Percentiles rank a stretch among this genome's conserved stretches.
These are phyloP conservation scores for Alouatta caraya DNA, from an alignment of 2,797 vertebrate species.

Conservation along the genomic window DNA sequence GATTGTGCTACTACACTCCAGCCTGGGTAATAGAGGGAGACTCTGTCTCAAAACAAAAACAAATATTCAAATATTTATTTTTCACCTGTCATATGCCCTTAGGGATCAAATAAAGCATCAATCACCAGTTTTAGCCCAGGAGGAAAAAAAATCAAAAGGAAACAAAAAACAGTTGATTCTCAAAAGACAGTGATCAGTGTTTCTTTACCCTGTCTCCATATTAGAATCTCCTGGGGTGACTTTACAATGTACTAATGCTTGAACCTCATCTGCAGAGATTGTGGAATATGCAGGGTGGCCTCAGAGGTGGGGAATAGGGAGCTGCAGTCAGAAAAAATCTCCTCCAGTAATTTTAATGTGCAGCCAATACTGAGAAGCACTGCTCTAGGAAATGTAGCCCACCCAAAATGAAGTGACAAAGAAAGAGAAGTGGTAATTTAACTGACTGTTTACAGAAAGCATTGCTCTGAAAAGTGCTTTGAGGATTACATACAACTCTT, in stretches of 20 bases:
- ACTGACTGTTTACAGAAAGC: slow-evolving; percentile 22
- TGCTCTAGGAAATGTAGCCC: neutral
- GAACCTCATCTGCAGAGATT: neutral
- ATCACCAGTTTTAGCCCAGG: neutral
- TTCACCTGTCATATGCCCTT: neutral
- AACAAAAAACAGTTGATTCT: neutral
- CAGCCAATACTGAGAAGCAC: neutral
- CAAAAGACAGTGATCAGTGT: neutral
- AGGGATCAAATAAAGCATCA: neutral
- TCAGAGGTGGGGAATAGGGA: neutral
- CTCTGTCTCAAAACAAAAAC: neutral
- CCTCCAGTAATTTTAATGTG: neutral
- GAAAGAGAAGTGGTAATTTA: neutral
- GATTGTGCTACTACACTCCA: neutral
- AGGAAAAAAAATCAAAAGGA: neutral
- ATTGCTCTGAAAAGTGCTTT: slow-evolving; percentile 28
- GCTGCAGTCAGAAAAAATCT: neutral
- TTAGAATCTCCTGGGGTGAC: neutral
- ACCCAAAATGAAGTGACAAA: slow-evolving; percentile 37
- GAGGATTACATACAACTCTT: slow-evolving; percentile 42
- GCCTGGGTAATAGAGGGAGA: neutral
- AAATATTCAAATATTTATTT: neutral
- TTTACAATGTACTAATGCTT: neutral
- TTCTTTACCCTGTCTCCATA: neutral
- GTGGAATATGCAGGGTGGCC: neutral